These are phyloP conservation scores for Neodon shergylaensis DNA, from an alignment of 2,113 vertebrate species.

Conservation along the genomic window DNA sequence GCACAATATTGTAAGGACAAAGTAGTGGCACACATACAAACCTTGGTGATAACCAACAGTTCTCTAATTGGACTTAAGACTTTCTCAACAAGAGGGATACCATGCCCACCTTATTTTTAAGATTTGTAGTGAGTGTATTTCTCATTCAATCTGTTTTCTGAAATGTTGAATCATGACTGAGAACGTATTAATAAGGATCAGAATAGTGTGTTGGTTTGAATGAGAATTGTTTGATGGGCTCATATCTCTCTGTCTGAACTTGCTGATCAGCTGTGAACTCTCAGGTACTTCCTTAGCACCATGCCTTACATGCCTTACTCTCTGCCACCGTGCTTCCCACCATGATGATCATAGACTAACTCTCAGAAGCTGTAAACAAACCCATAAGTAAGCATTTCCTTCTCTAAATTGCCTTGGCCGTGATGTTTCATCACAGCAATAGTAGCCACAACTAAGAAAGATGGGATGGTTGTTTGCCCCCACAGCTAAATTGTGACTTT, in stretches of 20 bases:
- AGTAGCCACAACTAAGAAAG: neutral
- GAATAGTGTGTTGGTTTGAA: neutral
- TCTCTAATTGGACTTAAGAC: neutral
- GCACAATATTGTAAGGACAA: neutral
- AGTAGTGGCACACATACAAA: neutral
- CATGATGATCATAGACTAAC: neutral
- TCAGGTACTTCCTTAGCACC: neutral
- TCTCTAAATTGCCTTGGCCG: neutral
- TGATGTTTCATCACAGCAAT: neutral
- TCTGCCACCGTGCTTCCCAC: neutral
- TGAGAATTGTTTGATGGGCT: neutral
- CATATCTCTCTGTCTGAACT: neutral
- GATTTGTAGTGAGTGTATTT: neutral
- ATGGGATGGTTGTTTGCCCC: neutral
- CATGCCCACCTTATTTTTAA: neutral
- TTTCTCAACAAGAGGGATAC: neutral
- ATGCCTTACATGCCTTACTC: neutral
- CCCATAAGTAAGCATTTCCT: neutral
- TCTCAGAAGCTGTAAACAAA: neutral
- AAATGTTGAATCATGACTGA: neutral
- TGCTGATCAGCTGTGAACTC: neutral
- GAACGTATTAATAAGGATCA: neutral
- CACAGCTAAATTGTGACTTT: slow-evolving; percentile 14
- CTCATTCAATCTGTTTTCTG: slow-evolving; percentile 26
- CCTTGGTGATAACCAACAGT: neutral